Evolutionary conservation across 2,797 vertebrate species (phyloP).

Genomic region (Falco berigora): DNA sequence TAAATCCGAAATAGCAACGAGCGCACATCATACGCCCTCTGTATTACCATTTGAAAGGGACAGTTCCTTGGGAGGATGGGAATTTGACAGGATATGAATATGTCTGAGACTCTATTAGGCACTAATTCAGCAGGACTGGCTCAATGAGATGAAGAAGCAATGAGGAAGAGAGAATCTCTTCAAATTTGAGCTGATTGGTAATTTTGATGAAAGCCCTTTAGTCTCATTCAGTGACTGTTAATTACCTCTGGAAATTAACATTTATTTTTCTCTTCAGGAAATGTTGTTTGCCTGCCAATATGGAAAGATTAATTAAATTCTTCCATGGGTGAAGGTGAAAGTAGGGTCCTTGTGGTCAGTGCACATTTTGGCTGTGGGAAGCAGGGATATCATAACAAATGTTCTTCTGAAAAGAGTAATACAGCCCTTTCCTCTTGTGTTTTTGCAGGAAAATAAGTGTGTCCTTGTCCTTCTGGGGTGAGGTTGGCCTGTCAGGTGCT

Average conservation of each 20-base stretch:
- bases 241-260: slow-evolving; percentile 59
- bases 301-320: slow-evolving; percentile 44
- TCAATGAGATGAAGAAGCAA: slow-evolving; percentile 62
- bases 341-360: not conserved
- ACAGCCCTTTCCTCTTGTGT: not conserved
- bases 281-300: slow-evolving; percentile 42
- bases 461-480: not conserved
- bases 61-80: slow-evolving; percentile 52
- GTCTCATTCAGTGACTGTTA: slow-evolving; percentile 56
- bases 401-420: not conserved
- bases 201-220: slow-evolving; percentile 61
- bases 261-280: slow-evolving; percentile 59
- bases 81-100: slow-evolving; percentile 67
- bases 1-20: slow-evolving; percentile 46
- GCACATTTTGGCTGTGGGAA: not conserved
- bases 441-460: not conserved
- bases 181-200: slow-evolving; percentile 60
- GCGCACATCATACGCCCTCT: slow-evolving; percentile 42
- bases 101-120: slow-evolving; percentile 62
- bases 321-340: slow-evolving; percentile 29
- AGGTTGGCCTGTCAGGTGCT: not conserved
- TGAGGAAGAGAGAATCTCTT: slow-evolving; percentile 63
- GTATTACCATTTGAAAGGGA: slow-evolving; percentile 66
- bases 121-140: slow-evolving; percentile 55
- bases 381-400: not conserved